These are phyloP conservation scores for Tamandua tetradactyla DNA, from an alignment of 2,797 vertebrate species.

Conservation along the genomic window DNA sequence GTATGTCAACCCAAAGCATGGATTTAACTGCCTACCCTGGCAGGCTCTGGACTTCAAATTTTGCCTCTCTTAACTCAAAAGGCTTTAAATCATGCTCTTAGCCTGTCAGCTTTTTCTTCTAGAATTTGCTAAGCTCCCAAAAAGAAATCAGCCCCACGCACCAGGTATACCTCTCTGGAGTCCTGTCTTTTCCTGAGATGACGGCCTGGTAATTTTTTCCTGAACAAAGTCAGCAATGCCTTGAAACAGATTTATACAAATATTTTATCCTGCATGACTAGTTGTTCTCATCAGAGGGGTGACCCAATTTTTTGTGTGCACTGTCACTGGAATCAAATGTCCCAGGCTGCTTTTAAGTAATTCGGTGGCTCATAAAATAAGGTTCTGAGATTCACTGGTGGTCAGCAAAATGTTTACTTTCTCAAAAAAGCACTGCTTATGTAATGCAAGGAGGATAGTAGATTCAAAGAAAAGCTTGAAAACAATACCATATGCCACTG, in stretches of 20 bases:
- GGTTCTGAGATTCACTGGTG: background rate
- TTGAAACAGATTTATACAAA: background rate
- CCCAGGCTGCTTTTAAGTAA: background rate
- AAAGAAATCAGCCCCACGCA: background rate
- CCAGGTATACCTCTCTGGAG: background rate
- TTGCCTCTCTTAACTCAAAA: background rate
- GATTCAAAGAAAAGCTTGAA: background rate
- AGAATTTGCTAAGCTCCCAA: background rate
- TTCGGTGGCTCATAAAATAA: background rate
- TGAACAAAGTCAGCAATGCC: background rate
- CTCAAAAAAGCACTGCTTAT: background rate
- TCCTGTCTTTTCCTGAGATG: background rate
- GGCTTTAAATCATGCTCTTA: background rate
- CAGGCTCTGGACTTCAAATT: background rate
- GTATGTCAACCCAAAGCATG: background rate
- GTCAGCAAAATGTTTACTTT: background rate
- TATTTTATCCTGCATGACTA: background rate
- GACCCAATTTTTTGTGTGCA: background rate
- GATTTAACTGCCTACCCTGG: background rate
- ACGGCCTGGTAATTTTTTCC: background rate
- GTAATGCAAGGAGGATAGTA: background rate
- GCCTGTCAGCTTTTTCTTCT: background rate
- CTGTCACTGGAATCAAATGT: background rate
- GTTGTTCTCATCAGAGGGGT: background rate
- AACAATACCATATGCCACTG: background rate